phyloP scores from a whole-genome alignment of 1,140 invertebrate genomes.

The Octopus sinensis region DNA sequence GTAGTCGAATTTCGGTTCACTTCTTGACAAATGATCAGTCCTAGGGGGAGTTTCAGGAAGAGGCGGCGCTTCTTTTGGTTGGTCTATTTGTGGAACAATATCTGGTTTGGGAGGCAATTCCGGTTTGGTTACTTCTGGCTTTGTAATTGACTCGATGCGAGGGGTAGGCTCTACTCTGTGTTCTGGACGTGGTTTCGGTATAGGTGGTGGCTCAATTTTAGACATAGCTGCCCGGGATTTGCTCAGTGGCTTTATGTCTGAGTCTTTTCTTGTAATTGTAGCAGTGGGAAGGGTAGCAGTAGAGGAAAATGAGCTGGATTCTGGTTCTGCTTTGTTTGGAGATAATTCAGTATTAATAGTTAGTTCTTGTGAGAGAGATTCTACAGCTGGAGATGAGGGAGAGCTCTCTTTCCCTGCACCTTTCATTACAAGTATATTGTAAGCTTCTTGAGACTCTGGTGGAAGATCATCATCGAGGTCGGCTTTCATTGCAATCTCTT shows the following conservation, averaged over 20 bases:
- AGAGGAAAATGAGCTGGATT: neutral
- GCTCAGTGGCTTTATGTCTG: conserved; percentile 19
- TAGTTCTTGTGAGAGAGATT: no score
- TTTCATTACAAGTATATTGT: conserved; percentile 83
- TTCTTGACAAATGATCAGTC: conserved; percentile 3
- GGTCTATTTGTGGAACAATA: neutral
- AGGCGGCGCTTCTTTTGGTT: neutral
- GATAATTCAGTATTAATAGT: no score
- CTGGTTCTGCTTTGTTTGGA: neutral
- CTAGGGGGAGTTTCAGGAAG: neutral
- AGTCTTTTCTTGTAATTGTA: neutral
- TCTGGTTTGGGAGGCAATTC: conserved; percentile 4
- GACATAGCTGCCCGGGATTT: conserved; percentile 21
- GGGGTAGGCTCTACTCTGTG: conserved; percentile 45
- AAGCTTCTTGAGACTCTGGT: conserved; percentile 75
- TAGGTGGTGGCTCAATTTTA: conserved; percentile 25
- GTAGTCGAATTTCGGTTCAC: neutral
- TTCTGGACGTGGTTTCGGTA: conserved; percentile 44
- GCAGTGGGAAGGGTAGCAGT: neutral
- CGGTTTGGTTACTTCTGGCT: neutral
- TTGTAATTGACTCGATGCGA: conserved; percentile 19
- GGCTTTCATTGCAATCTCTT: conserved; percentile 49
- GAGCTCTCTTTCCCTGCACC: conserved; percentile 26
- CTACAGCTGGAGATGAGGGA: neutral
- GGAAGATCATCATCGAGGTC: conserved; percentile 41